Base-by-base conservation (phyloP, 2,888 invertebrate genomes). In the Drosophila heteroneura region DNA sequence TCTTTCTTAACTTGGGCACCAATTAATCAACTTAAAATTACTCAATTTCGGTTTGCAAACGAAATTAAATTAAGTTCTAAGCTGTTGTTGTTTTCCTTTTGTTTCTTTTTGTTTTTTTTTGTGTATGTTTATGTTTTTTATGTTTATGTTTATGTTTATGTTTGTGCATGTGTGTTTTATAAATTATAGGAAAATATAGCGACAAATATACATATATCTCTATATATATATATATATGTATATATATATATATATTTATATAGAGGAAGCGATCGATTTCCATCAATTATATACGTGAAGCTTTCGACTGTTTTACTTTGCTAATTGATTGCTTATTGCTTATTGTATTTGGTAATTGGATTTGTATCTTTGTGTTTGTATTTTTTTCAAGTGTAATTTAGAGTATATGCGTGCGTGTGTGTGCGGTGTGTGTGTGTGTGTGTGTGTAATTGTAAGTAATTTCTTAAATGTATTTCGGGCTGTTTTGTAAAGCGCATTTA, bases 1-100 rank as follows among this genome's bases (percentile, higher is more conserved):
- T 33, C 10, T 58, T 62, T 10, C 68, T 70, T 52, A 60, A 35
- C 44, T 66, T 57, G 22, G 39, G 3, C 72, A 79, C 81, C 81
- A 81, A 81, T 81, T 76, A 62, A 57, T 73, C 10, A 82, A 84
- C 85, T 85, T 85, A 85, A 85, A 84, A 75, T 81, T 84, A 86
- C 66, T 70, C 58, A 85, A 85, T 81, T 85, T 85, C 33, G 63
- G 26, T 65, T 62, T 53, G n/a, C 28, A 30, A 41, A 54, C 56
- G 67, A 78, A 78, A 68, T 81, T 69, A 69, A 74, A 74, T 52
- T 79, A 81, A 56, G 49, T 54, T 68, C 56, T 67, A 81, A 65
- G 77, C 75, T 70, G 56, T 67, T 70, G 7, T 22, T 22, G 22
- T 47, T 14, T 14, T 47, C 57, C 12, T 41, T 22, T 63, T 22